Evolutionary conservation across 2,888 invertebrate species (phyloP), one percentile per base, ranked within the genome.

Genomic region (Acanthococcus lagerstroemiae): DNA sequence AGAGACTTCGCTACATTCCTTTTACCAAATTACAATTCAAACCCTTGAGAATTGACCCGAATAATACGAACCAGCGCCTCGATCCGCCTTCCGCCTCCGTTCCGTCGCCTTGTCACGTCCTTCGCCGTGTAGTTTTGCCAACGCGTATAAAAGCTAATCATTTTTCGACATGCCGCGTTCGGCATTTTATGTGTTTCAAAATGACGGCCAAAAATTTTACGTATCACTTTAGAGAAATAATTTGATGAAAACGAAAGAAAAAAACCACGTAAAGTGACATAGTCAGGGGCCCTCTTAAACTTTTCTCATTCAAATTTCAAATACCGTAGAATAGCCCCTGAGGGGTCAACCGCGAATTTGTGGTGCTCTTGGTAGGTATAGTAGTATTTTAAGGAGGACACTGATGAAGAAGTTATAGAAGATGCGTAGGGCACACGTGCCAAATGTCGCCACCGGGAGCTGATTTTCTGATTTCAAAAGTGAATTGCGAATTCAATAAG

Each of bases 11-110:
- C 46, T 58, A 58, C 58, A 58, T 58, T 58, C 58, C 58, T 58
- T 58, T 58, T 58, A 58, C 45, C 58, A 45, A 58, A 58, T 58
- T 58, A 58, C 45, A 44, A 45, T 58, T 58, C 44, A 45, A 45
- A 58, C 58, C 58, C 58, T 44, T n/a, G 58, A 58, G 58, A 58
- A 58, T 58, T 58, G 45, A 58, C 58, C 58, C 58, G 58, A 58
- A 58, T 58, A 58, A 58, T 45, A 45, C 25, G 58, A 44, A 58
- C 45, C 45, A 58, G 24, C 37, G 37, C 12, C 37, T 37, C 12
- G 37, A n/a, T 37, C 3, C 37, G 37, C 37, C 37, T 9, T n/a
- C n/a, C n/a, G n/a, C n/a, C n/a, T n/a, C n/a, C n/a, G 12, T 37
- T 37, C 37, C 12, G 37, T n/a, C 12, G n/a, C 12, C 37, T 9